A percentile compares a stretch with the other conserved stretches of the same genome.
phyloP scores from a whole-genome alignment of 2,113 vertebrate species.

The Notarius lentiginosus region DNA sequence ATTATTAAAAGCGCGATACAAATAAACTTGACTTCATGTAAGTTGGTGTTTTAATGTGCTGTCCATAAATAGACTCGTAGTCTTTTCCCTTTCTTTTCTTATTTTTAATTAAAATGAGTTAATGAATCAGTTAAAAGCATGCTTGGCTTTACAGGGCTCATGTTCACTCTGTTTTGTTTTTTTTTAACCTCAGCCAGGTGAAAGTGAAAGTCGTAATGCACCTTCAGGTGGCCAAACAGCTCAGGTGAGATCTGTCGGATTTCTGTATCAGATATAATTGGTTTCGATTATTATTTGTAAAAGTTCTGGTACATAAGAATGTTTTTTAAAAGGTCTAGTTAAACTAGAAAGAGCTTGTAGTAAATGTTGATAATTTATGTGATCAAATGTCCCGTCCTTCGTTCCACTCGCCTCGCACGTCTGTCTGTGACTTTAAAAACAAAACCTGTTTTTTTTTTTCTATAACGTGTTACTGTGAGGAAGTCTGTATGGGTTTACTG shows the following conservation, averaged over 20 bases:
- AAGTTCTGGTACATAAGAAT: neutral
- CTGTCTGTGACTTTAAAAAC: neutral
- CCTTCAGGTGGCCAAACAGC: too few relatives aligned
- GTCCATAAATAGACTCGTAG: neutral
- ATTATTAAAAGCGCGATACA: too few relatives aligned
- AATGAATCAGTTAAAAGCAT: too few relatives aligned
- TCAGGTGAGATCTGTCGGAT: neutral
- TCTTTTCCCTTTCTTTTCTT: neutral
- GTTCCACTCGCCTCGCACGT: neutral
- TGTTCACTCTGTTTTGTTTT: too few relatives aligned
- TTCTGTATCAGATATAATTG: too few relatives aligned
- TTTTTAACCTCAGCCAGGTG: neutral
- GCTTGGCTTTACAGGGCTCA: too few relatives aligned
- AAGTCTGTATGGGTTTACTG: neutral
- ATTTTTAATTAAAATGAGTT: neutral
- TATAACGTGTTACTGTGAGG: neutral
- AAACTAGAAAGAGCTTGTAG: neutral
- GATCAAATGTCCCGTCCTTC: neutral
- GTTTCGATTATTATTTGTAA: neutral
- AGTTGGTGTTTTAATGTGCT: neutral
- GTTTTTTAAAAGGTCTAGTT: neutral
- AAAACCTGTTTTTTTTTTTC: neutral
- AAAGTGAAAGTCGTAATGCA: neutral
- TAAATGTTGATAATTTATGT: neutral
- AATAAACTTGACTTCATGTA: too few relatives aligned